Conservation (phyloP, 2,797 vertebrate species). For the Tokudaia muenninki region DNA sequence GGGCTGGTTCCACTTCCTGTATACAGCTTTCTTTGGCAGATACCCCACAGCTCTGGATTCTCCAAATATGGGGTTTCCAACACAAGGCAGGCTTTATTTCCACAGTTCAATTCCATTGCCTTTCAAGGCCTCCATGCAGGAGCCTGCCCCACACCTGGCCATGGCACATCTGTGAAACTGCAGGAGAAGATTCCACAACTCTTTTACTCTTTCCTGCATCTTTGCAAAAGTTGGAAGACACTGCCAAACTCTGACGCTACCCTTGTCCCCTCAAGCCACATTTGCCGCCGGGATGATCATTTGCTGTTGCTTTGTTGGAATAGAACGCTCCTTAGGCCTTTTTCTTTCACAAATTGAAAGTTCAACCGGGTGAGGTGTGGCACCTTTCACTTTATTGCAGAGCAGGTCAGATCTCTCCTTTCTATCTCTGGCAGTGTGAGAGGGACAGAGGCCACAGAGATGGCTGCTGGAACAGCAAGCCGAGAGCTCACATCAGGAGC, state of each 20-base stretch:
- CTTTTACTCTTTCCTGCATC: background rate
- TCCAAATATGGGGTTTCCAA: background rate
- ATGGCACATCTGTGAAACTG: background rate
- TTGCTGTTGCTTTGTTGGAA: background rate
- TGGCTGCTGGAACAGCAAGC: background rate
- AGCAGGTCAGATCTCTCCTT: background rate
- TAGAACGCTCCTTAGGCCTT: background rate
- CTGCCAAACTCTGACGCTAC: background rate
- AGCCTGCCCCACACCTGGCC: background rate
- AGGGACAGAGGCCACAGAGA: background rate
- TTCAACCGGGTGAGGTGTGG: background rate
- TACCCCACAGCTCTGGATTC: background rate
- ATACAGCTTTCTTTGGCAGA: background rate
- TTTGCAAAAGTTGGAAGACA: background rate
- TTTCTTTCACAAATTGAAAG: background rate
- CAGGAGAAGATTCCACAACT: background rate
- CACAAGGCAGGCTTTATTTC: background rate
- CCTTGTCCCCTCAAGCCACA: background rate
- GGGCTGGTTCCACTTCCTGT: background rate
- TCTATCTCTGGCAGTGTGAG: background rate
- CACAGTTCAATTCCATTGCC: background rate
- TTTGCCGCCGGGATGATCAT: too few species aligned
- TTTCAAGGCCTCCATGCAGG: background rate
- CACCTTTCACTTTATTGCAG: too few species aligned
- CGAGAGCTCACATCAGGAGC: background rate